Percentiles rank a stretch among this genome's conserved stretches.
Conservation (phyloP, 2,797 vertebrate species). For the Margarornis squamiger region DNA sequence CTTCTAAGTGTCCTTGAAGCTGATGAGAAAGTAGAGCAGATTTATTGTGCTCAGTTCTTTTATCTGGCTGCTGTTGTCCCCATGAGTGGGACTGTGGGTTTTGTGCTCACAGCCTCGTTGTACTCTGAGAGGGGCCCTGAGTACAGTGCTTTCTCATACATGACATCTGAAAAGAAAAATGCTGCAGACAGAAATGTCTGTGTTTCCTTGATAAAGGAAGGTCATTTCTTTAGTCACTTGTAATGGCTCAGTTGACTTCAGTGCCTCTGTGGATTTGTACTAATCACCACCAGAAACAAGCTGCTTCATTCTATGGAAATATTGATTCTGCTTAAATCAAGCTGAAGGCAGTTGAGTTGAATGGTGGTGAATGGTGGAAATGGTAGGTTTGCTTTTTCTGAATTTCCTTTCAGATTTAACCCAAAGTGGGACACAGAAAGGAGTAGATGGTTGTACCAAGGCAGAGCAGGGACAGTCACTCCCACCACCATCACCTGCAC, state of each 20-base stretch:
- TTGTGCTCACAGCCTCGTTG: not conserved
- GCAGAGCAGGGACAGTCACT: not conserved
- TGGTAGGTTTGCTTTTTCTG: not conserved
- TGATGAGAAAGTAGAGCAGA: not conserved
- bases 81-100: not conserved
- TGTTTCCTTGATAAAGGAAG: constrained; percentile 23
- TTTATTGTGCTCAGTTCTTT: fast-evolving
- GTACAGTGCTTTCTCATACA: not conserved
- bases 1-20: not conserved
- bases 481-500: fast-evolving
- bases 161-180: constrained; percentile 1
- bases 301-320: not conserved
- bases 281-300: not conserved
- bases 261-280: not conserved
- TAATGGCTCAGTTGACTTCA: not conserved
- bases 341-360: not conserved
- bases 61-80: not conserved
- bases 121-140: not conserved
- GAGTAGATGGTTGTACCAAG: not conserved
- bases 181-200: constrained; percentile 35
- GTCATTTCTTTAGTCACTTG: not conserved
- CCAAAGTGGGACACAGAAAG: not conserved
- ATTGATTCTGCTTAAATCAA: not conserved
- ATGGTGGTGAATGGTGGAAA: not conserved
- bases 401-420: not conserved